These are phyloP conservation scores for Meteorus sp. DNA, from an alignment of 1,140 invertebrate genomes.

Conservation along the genomic window DNA sequence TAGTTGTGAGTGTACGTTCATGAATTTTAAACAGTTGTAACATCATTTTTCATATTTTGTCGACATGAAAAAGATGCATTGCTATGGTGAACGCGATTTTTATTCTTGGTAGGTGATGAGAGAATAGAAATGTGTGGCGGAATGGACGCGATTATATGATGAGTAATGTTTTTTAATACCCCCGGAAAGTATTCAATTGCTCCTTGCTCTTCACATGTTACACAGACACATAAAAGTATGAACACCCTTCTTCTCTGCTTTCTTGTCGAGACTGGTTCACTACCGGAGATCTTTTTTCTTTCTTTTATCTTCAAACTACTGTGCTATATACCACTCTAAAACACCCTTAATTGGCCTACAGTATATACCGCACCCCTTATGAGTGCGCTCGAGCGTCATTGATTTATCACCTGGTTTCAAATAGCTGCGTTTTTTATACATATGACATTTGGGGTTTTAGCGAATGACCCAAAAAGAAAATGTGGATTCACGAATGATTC, in stretches of 20 bases:
- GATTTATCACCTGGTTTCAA: constrained; percentile 45
- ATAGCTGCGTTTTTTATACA: neutral
- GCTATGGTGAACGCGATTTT: no score
- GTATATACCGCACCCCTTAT: constrained; percentile 33
- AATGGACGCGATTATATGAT: constrained; percentile 58
- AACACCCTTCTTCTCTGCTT: no score
- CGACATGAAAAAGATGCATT: no score
- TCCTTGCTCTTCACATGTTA: no score
- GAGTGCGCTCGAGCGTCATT: constrained; percentile 36
- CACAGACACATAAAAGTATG: no score
- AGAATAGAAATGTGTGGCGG: constrained; percentile 19
- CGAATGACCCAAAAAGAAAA: no score
- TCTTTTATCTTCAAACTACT: no score
- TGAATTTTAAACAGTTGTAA: constrained; percentile 58
- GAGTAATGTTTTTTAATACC: constrained; percentile 62
- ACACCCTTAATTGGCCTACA: constrained; percentile 59
- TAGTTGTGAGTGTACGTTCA: no score
- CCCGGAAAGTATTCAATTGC: constrained; percentile 25
- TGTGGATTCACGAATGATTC: no score
- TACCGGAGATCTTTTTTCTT: no score
- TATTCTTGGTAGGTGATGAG: constrained; percentile 12
- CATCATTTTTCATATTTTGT: constrained; percentile 59
- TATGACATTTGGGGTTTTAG: no score
- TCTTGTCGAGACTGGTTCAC: no score
- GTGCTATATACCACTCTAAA: constrained; percentile 58